Base-by-base conservation (phyloP, 1,140 invertebrate species). In the Helicoverpa armigera region DNA sequence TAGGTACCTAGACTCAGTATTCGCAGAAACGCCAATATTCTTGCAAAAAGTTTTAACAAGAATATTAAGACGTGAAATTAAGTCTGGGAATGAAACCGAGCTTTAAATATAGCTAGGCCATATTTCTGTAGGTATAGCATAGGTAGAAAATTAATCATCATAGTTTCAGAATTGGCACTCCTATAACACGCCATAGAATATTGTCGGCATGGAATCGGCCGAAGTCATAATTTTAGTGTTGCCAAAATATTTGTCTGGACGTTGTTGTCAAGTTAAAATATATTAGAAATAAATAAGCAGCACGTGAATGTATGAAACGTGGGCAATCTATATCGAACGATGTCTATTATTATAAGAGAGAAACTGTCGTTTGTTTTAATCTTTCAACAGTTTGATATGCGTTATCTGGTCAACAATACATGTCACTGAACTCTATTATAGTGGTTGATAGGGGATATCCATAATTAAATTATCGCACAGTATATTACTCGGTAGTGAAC, bases 141-240 rank as follows among this genome's bases (percentile, higher is more conserved):
- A 43, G 35, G 5, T 9, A 43, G 4, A 43, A 43, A 7, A 43
- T 43, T 43, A 43, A 43, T 43, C 23, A 23, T 29, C 58, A 23
- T 23, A 48, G 16, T 67, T n/a, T n/a, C 35, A 69, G 43, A 69
- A 69, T 69, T 69, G 65, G 65, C 65, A 69, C 18, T 50, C 43
- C 43, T n/a, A 50, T 69, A 16, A 16, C 65, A 69, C 31, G 18
- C 35, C 63, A 69, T 16, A 50, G 43, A 50, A 12, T 18, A 50
- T 4, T 69, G 43, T 69, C 65, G 65, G 16, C 43, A 50, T 50
- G 65, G 43, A 43, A 69, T 69, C 65, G 18, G 13, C 18, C 10
- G 43, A 51, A 69, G 43, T 69, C 65, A 50, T 18, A 50, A 61
- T 29, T 29, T 50, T 18, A 18, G 12, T 69, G 65, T 50, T 69